Evolutionary conservation across 2,113 vertebrate species (phyloP).

Genomic region (Protomyctophum bolini): DNA sequence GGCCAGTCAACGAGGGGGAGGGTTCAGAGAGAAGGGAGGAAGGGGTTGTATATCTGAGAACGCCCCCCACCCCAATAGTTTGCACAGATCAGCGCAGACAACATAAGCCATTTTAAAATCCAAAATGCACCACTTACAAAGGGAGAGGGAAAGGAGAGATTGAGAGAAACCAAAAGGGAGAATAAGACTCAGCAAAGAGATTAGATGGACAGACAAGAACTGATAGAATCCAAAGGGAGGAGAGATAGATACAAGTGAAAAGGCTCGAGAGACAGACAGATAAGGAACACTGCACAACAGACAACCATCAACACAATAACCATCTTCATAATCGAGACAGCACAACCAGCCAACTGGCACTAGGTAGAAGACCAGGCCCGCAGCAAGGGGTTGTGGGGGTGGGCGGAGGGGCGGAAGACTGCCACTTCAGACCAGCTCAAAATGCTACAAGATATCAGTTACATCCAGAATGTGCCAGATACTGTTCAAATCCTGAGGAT

Average conservation of each 20-base stretch:
- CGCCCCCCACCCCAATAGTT: constrained; percentile 14
- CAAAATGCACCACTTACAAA: constrained; percentile 62
- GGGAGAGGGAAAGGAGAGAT: constrained; percentile 23
- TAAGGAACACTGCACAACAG: constrained; percentile 69
- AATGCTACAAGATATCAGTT: constrained; percentile 70
- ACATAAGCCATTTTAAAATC: constrained; percentile 72
- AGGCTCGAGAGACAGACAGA: constrained; percentile 41
- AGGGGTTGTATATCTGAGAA: background rate
- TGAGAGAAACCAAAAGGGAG: constrained; percentile 45
- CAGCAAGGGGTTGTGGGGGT: constrained; percentile 43
- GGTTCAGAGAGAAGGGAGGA: constrained; percentile 15
- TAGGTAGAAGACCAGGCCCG: constrained; percentile 16
- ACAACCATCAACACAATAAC: constrained; percentile 67
- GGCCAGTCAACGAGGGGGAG: constrained; percentile 17
- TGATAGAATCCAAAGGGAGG: background rate
- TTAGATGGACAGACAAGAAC: too few species aligned
- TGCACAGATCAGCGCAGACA: constrained; percentile 66
- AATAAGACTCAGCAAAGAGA: background rate
- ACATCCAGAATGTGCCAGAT: constrained; percentile 78
- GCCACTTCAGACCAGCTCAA: constrained; percentile 32
- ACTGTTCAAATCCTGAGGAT: constrained; percentile 83
- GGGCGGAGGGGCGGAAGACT: constrained; percentile 1
- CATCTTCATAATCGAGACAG: constrained; percentile 54
- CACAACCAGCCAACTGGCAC: constrained; percentile 60
- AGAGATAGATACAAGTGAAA: constrained; percentile 46